Percentiles rank a stretch among this genome's conserved stretches.
phyloP scores from a whole-genome alignment of 2,113 vertebrate species.

The Mola mola region DNA sequence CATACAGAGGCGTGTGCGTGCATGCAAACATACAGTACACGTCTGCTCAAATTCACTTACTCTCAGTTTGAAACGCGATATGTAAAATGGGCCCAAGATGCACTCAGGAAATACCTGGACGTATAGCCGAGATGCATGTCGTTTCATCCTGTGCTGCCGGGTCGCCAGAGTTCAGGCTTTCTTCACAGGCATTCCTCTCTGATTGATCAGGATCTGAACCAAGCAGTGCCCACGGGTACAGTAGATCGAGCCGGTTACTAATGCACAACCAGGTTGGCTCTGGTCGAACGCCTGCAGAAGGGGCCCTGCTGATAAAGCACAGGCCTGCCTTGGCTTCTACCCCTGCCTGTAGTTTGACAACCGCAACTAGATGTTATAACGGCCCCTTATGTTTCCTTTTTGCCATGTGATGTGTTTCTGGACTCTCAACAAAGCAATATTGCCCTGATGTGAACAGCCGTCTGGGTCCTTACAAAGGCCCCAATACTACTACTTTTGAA shows the following conservation, averaged over 20 bases:
- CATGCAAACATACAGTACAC: conserved; percentile 23
- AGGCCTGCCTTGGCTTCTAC: conserved; percentile 42
- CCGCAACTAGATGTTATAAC: conserved; percentile 35
- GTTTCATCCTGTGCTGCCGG: conserved; percentile 63
- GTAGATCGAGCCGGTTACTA: conserved; percentile 38
- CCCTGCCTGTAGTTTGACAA: conserved; percentile 19
- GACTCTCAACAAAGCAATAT: conserved; percentile 33
- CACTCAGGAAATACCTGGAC: conserved; percentile 75
- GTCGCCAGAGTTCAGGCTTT: conserved; percentile 68
- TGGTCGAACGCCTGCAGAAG: conserved; percentile 43
- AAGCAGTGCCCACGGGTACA: conserved; percentile 43
- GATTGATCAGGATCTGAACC: conserved; percentile 65
- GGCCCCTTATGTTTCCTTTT: conserved; percentile 21
- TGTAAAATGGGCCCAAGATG: conserved; percentile 73
- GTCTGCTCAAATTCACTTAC: conserved; percentile 66
- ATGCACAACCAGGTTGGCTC: conserved; percentile 28
- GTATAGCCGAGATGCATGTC: conserved; percentile 58
- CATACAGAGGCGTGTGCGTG: conserved; percentile 24
- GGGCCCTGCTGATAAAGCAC: conserved; percentile 55
- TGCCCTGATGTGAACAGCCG: conserved; percentile 31
- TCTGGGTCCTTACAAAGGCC: conserved; percentile 20
- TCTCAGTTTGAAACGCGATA: conserved; percentile 67
- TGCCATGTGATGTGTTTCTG: conserved; percentile 26
- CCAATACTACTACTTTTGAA: conserved; percentile 29
- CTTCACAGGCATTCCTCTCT: conserved; percentile 58